Evolutionary conservation across 1,140 invertebrate genomes (phyloP).

Genomic region (Patella vulgata): DNA sequence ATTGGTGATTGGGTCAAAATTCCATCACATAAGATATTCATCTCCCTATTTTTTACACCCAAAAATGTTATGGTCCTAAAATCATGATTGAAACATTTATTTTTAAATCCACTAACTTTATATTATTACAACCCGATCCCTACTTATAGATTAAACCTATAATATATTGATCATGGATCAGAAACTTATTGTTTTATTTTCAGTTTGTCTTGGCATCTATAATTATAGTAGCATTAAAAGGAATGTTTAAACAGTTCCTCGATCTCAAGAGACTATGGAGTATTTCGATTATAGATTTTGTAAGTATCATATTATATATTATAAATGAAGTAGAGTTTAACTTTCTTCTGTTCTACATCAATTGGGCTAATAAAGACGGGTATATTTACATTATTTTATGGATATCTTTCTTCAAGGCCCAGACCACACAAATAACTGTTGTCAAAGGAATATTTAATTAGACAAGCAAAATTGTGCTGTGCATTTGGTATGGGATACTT

Average conservation of each 20-base stretch:
- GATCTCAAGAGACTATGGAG: constrained; percentile 80
- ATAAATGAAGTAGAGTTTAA: neutral
- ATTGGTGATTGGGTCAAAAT: no score
- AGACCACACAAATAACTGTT: neutral
- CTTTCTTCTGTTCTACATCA: neutral
- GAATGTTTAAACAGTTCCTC: constrained; percentile 84
- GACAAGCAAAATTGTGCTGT: neutral
- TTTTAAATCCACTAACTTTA: no score
- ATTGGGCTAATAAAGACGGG: neutral
- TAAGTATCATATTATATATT: constrained; percentile 55
- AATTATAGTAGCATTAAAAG: constrained; percentile 90
- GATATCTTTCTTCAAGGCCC: neutral
- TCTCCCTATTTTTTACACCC: no score
- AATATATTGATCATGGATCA: no score
- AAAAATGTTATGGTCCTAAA: no score
- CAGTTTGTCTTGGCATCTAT: constrained; percentile 87
- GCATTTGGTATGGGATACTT: neutral
- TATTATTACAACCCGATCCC: no score
- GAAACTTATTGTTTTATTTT: constrained; percentile 46
- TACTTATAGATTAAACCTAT: no score
- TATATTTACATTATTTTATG: neutral
- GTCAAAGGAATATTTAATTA: neutral
- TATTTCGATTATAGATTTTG: constrained; percentile 82
- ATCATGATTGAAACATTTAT: no score
- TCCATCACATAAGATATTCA: no score